Percentiles rank a stretch among this genome's conserved stretches.
These are phyloP conservation scores for Cosmia trapezina DNA, from an alignment of 2,888 invertebrate species.

Conservation along the genomic window DNA sequence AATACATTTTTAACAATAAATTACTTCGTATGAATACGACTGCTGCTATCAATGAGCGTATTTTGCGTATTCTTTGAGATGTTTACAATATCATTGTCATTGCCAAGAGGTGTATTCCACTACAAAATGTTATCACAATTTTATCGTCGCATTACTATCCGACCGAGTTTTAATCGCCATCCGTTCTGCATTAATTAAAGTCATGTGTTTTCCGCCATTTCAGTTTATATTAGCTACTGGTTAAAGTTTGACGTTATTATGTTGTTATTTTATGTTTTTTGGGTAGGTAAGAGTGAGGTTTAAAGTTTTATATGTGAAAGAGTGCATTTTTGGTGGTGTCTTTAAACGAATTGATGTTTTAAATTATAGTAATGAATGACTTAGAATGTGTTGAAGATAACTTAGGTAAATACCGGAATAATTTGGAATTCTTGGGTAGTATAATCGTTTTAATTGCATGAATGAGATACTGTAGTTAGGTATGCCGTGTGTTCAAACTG, in stretches of 20 bases:
- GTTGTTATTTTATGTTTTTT: not conserved
- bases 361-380: not conserved
- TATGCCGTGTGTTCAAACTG: no score
- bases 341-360: not conserved
- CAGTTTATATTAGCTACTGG: constrained; percentile 32
- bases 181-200: constrained; percentile 30
- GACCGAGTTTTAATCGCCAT: constrained; percentile 13
- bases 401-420: not conserved
- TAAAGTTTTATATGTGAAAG: not conserved
- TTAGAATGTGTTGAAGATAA: not conserved
- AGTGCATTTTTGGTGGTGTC: not conserved
- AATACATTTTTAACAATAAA: no score
- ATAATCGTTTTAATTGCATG: not conserved
- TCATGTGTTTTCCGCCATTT: constrained; percentile 20
- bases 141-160: constrained; percentile 41
- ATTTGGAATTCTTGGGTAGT: not conserved
- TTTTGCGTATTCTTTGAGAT: constrained; percentile 14
- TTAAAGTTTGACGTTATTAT: constrained; percentile 29
- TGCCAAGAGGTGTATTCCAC: constrained; percentile 7
- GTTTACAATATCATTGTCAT: constrained; percentile 36
- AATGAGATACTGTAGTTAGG: no score
- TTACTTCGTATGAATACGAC: not conserved
- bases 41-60: constrained; percentile 32
- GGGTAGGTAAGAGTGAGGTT: not conserved
- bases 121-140: constrained; percentile 47